phyloP scores from a whole-genome alignment of 2,113 vertebrate species.

The Protomyctophum bolini region DNA sequence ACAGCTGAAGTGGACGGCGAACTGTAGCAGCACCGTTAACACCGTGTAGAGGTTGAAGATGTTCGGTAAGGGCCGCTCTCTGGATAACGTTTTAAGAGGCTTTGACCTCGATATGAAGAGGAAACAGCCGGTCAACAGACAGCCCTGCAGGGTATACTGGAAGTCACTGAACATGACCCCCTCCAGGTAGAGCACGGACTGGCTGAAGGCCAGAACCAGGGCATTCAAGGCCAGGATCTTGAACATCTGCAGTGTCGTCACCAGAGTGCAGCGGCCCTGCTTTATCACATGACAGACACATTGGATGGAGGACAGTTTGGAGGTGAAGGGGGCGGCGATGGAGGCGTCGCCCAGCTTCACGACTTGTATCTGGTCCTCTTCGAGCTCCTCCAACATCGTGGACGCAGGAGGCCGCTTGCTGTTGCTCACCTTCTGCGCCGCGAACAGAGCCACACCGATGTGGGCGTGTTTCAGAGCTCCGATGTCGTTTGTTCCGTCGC shows the following conservation, averaged over 20 bases:
- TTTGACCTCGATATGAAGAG: slow-evolving; percentile 99
- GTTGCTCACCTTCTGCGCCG: slow-evolving; percentile 30
- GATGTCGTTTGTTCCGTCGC: slow-evolving; percentile 96
- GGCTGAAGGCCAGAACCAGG: slow-evolving; percentile 94
- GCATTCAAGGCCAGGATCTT: slow-evolving; percentile 97
- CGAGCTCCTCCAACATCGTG: slow-evolving; percentile 91
- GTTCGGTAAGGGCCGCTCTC: slow-evolving; percentile 92
- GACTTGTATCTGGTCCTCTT: slow-evolving; percentile 90
- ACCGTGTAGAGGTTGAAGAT: slow-evolving; percentile 98
- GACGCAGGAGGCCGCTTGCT: slow-evolving; percentile 70
- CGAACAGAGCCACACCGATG: slow-evolving; percentile 92
- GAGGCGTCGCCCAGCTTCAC: slow-evolving; percentile 97
- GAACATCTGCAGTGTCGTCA: slow-evolving; percentile 98
- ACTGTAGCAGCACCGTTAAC: slow-evolving; percentile 93
- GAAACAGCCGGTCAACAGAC: slow-evolving; percentile 94
- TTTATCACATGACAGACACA: slow-evolving; percentile 99
- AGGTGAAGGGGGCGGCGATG: slow-evolving; percentile 96
- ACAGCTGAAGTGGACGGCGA: slow-evolving; percentile 93
- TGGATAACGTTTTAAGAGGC: slow-evolving; percentile 94
- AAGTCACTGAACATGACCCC: slow-evolving; percentile 98
- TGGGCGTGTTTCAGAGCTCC: slow-evolving; percentile 96
- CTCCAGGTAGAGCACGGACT: slow-evolving; percentile 95
- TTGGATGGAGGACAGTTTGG: slow-evolving; percentile 96
- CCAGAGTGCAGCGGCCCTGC: slow-evolving; percentile 94
- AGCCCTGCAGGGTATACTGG: slow-evolving; percentile 93